These are phyloP conservation scores for Calephelis perditalis DNA, from an alignment of 2,888 invertebrate genomes.

Conservation along the genomic window DNA sequence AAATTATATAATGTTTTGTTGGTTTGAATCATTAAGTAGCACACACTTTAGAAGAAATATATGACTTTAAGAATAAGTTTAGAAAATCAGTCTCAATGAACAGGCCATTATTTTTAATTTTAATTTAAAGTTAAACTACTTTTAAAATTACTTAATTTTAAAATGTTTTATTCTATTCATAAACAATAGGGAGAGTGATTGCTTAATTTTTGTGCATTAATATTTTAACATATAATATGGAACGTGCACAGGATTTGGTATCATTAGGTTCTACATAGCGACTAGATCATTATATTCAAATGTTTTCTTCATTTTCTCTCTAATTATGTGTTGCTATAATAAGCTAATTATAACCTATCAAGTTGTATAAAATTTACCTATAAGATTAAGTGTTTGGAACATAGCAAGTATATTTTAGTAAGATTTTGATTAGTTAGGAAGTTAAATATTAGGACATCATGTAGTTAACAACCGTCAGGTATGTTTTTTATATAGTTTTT, in stretches of 20 bases:
- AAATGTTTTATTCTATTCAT: not conserved
- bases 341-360: slow-evolving; percentile 3
- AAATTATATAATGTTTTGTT: not conserved
- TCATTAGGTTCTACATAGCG: slow-evolving; percentile 2
- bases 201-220: slow-evolving; percentile 5
- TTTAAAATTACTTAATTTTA: slow-evolving; percentile 9
- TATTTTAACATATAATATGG: slow-evolving; percentile 34
- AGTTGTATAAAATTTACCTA: not conserved
- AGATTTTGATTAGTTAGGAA: no score
- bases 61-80: slow-evolving; percentile 57
- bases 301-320: slow-evolving; percentile 1
- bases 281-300: slow-evolving; percentile 3
- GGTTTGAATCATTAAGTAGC: slow-evolving; percentile 16
- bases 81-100: slow-evolving; percentile 77
- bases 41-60: slow-evolving; percentile 28
- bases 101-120: slow-evolving; percentile 61
- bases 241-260: slow-evolving; percentile 9
- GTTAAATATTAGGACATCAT: not conserved
- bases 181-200: slow-evolving; percentile 6
- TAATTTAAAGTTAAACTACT: slow-evolving; percentile 34
- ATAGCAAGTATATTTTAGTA: slow-evolving; percentile 22
- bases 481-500: no score
- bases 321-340: not conserved
- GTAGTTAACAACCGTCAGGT: not conserved
- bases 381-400: not conserved